These are phyloP conservation scores for Platygyra sinensis DNA, from an alignment of 64 coral and sea anemone genomes.

Conservation along the genomic window DNA sequence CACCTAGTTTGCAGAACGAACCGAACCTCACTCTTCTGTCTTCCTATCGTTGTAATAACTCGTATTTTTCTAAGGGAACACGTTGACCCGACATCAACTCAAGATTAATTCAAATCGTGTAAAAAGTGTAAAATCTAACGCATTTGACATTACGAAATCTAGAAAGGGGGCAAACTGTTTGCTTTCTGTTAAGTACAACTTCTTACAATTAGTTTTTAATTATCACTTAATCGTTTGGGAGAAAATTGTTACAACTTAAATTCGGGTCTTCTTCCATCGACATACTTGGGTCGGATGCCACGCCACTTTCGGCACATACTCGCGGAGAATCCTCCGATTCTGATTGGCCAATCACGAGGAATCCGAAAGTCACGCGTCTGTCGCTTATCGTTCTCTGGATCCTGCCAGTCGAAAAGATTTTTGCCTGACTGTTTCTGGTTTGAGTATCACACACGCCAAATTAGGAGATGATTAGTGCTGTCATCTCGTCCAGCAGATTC, in stretches of 20 bases:
- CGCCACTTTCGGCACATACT: no score
- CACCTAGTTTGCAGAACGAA: neutral
- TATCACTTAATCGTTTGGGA: neutral
- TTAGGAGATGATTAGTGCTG: slow-evolving; percentile 97
- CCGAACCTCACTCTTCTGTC: neutral
- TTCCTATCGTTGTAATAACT: no score
- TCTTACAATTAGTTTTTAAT: neutral
- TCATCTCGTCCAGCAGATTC: slow-evolving; percentile 99
- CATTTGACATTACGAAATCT: neutral
- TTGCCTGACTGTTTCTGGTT: neutral
- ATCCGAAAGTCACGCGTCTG: no score
- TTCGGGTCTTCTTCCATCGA: no score
- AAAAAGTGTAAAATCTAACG: neutral
- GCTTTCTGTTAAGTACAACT: neutral
- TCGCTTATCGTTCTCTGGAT: neutral
- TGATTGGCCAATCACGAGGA: no score
- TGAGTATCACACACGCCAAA: slow-evolving; percentile 84
- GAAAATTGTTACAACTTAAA: neutral
- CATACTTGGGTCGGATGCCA: no score
- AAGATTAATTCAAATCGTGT: neutral
- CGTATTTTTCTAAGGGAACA: neutral
- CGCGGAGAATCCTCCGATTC: no score
- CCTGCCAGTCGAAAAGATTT: neutral
- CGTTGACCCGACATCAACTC: neutral
- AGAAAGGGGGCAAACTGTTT: neutral